Evolutionary conservation across 2,113 vertebrate genomes (phyloP), one percentile per base, ranked within the genome.

Genomic region (Amphiprion ocellaris): DNA sequence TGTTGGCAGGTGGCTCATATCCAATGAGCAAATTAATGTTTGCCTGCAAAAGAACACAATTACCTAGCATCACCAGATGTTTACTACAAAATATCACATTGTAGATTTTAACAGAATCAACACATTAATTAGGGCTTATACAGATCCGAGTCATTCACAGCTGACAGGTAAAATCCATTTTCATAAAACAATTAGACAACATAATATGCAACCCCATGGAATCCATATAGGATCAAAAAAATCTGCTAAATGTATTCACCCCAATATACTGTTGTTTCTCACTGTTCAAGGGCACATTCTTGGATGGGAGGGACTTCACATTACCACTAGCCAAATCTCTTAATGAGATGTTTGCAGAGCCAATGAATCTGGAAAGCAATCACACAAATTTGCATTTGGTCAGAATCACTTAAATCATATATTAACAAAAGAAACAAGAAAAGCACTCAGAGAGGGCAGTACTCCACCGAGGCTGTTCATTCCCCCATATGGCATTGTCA

Each of bases 191-290:
- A 23, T n/a, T n/a, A 3, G 19, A 54, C 11, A 53, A 33, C 6
- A 14, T 30, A 59, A 59, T 9, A 33, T 1, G 0, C 4, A 17
- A 9, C 9, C 9, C 7, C 12, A 64, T 49, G 1, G 5, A 47
- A 47, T 39, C 28, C 49, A 28, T 41, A 16, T 4, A 37, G 8
- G 4, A 33, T 28, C 9, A 10, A 23, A 17, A 21, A 49, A 44
- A 53, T 49, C 23, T 3, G 30, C 0, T 44, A 11, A 39, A 37
- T 26, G n/a, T 69, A 74, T 94, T 96, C 81, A 98, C 97, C 92
- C 97, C 97, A 52, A 90, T 92, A 72, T 95, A 86, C 62, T 97
- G 96, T 56, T 95, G 96, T 66, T 93, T 98, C 84, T 99, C 97
- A 63, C 94, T 97, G 50, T 96, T 74, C 50, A 99, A 83, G 54